phyloP scores from a whole-genome alignment of 2,797 vertebrate species.

The Sciurus vulgaris region DNA sequence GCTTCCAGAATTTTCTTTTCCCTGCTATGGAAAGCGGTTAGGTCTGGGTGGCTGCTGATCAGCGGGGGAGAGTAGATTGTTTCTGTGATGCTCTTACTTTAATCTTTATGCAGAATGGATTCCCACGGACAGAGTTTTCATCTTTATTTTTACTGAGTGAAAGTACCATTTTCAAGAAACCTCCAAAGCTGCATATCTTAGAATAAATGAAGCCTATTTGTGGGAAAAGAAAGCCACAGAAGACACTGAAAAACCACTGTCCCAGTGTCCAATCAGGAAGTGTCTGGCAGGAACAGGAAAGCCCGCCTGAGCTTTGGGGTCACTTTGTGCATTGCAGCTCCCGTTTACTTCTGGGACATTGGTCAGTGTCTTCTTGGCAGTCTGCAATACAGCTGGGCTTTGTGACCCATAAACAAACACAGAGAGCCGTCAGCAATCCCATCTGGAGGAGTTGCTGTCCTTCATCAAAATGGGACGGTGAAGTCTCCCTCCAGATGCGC shows the following conservation, averaged over 20 bases:
- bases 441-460: conserved; percentile 64
- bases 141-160: conserved; percentile 68
- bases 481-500: conserved; percentile 83
- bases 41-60: background rate
- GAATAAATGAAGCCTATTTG: conserved; percentile 46
- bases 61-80: background rate
- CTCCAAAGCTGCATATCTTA: conserved; percentile 65
- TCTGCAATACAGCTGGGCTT: conserved; percentile 73
- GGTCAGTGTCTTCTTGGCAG: conserved; percentile 73
- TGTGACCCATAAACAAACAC: conserved; percentile 76
- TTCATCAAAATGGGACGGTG: conserved; percentile 80
- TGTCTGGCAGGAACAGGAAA: conserved; percentile 26
- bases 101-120: conserved; percentile 49
- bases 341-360: conserved; percentile 70
- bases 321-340: conserved; percentile 63
- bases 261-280: background rate
- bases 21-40: background rate
- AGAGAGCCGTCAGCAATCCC: conserved; percentile 72
- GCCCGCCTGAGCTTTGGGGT: background rate
- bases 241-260: conserved; percentile 14
- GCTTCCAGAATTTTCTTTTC: background rate
- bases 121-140: conserved; percentile 48
- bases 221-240: conserved; percentile 56
- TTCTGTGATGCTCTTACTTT: background rate
- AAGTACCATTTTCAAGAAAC: conserved; percentile 66